These are phyloP conservation scores for Brotula barbata DNA, from an alignment of 2,797 vertebrate genomes.

Conservation along the genomic window DNA sequence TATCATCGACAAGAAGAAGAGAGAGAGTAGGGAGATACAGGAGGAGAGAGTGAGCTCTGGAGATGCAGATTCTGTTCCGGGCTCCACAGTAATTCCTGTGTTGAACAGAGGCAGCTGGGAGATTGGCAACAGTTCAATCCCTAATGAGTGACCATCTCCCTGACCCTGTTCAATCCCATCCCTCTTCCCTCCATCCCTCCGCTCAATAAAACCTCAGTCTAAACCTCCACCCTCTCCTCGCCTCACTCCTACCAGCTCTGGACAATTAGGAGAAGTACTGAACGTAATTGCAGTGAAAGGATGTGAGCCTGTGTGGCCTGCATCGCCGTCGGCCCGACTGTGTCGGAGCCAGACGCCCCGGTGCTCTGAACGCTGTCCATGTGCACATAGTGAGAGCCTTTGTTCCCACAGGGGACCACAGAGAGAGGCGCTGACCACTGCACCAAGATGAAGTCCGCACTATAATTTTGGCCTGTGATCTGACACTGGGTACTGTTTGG, in stretches of 20 bases:
- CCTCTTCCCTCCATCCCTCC: slow-evolving; percentile 28
- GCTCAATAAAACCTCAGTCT: slow-evolving; percentile 56
- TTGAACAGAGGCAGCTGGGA: slow-evolving; percentile 58
- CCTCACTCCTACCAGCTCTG: slow-evolving; percentile 52
- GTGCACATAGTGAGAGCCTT: slow-evolving; percentile 46
- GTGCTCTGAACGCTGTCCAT: slow-evolving; percentile 23
- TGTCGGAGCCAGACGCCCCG: slow-evolving; percentile 50
- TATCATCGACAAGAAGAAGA: background rate
- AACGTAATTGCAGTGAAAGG: slow-evolving; percentile 60
- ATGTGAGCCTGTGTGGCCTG: slow-evolving; percentile 56
- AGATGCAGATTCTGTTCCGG: slow-evolving; percentile 1
- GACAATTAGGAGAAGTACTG: slow-evolving; percentile 58
- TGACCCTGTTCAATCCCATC: slow-evolving; percentile 47
- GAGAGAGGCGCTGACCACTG: slow-evolving; percentile 33
- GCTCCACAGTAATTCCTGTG: slow-evolving; percentile 38
- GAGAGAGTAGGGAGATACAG: background rate
- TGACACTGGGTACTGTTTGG: background rate
- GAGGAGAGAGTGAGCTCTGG: slow-evolving; percentile 7
- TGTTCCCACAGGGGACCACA: slow-evolving; percentile 49
- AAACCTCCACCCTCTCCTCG: slow-evolving; percentile 20
- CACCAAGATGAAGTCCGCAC: slow-evolving; percentile 22
- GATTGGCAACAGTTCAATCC: slow-evolving; percentile 62
- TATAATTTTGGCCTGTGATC: slow-evolving; percentile 1
- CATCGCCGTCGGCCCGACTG: slow-evolving; percentile 32
- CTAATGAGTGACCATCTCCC: slow-evolving; percentile 71